These are phyloP conservation scores for Hippopotamus amphibius DNA, from an alignment of 2,113 vertebrate species.

Conservation along the genomic window DNA sequence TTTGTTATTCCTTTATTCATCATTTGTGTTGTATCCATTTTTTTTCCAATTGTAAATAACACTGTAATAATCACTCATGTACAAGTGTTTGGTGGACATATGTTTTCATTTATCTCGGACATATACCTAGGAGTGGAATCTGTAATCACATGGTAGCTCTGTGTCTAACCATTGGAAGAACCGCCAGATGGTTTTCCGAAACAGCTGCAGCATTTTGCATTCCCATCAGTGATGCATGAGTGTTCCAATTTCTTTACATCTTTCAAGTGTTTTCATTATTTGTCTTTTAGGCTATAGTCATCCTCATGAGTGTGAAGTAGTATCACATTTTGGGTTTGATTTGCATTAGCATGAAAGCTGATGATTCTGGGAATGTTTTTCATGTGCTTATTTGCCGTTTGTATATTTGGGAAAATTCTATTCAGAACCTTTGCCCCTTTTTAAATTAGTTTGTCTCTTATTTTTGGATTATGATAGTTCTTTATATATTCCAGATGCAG, in stretches of 20 bases:
- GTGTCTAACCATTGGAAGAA: background rate
- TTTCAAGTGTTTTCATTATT: background rate
- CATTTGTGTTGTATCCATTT: background rate
- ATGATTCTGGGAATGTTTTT: background rate
- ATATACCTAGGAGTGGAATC: background rate
- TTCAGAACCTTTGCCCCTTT: background rate
- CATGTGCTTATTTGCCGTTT: background rate
- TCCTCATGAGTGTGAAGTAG: background rate
- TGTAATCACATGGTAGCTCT: background rate
- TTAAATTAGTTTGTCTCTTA: background rate
- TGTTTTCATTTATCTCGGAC: background rate
- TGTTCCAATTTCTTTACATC: background rate
- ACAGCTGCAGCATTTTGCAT: background rate
- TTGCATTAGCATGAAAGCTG: background rate
- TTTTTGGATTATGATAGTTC: background rate
- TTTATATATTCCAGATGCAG: background rate
- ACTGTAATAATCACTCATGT: background rate
- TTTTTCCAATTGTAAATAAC: background rate
- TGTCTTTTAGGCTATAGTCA: background rate
- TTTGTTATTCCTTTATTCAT: background rate
- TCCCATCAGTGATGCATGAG: background rate
- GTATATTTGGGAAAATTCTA: background rate
- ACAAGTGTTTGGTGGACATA: background rate
- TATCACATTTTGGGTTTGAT: background rate
- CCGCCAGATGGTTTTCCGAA: background rate